These are phyloP conservation scores for Mesitornis unicolor DNA, from an alignment of 2,113 vertebrate genomes.

Conservation along the genomic window DNA sequence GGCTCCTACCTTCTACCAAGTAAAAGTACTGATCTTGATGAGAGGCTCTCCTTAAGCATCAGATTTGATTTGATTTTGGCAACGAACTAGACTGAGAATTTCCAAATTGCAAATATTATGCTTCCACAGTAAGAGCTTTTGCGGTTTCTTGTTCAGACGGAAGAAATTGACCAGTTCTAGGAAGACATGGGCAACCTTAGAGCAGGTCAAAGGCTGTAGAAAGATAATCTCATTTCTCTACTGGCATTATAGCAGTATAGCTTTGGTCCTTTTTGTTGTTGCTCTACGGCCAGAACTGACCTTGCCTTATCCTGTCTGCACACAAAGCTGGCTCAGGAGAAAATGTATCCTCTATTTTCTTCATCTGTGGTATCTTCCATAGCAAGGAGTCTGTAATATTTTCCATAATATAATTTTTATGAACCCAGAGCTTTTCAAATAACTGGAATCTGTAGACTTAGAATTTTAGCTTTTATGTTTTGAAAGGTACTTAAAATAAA, in stretches of 20 bases:
- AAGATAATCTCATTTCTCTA: background rate
- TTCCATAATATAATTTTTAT: background rate
- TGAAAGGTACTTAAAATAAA: background rate
- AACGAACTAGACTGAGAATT: background rate
- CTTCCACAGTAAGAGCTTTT: background rate
- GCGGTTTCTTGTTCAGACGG: background rate
- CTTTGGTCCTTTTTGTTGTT: background rate
- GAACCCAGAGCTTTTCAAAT: background rate
- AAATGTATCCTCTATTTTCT: background rate
- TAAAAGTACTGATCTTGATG: background rate
- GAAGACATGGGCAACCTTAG: background rate
- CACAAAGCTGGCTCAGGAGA: background rate
- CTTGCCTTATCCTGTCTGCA: background rate
- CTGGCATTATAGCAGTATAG: rapidly evolving
- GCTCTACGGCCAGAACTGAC: background rate
- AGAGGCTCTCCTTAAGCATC: background rate
- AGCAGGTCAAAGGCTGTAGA: background rate
- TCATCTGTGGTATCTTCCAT: background rate
- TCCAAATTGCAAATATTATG: background rate
- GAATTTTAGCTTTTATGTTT: background rate
- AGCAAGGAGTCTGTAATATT: background rate
- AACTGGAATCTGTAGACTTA: background rate
- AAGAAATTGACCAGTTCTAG: background rate
- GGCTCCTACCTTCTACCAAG: background rate
- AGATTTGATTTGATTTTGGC: background rate